Conservation (phyloP, 2,888 invertebrate species). For the Xestia rhomboidea region DNA sequence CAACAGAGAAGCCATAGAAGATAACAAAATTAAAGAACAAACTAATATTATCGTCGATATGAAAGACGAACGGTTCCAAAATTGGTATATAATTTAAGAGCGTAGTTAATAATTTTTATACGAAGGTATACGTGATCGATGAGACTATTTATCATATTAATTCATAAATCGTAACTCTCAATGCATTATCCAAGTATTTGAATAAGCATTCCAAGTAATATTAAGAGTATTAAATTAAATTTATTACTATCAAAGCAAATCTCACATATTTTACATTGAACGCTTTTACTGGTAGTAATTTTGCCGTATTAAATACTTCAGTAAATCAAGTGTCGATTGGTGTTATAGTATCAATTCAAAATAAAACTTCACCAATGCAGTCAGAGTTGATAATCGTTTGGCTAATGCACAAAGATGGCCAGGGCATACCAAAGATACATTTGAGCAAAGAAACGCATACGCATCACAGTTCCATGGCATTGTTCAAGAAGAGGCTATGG, state of each 20-base stretch:
- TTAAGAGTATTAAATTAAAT: slow-evolving; percentile 41
- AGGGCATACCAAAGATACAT: slow-evolving; percentile 32
- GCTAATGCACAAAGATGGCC: background rate
- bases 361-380: background rate
- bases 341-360: background rate
- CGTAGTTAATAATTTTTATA: background rate
- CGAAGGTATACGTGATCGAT: slow-evolving; percentile 12
- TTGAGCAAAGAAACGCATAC: slow-evolving; percentile 28
- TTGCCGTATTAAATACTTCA: slow-evolving; percentile 32
- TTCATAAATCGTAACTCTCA: slow-evolving; percentile 32
- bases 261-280: slow-evolving; percentile 46
- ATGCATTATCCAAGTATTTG: slow-evolving; percentile 33
- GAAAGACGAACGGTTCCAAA: background rate
- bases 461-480: slow-evolving; percentile 55
- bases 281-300: slow-evolving; percentile 18
- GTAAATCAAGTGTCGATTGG: slow-evolving; percentile 43
- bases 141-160: slow-evolving; percentile 9
- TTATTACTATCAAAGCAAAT: slow-evolving; percentile 41
- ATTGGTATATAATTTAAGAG: slow-evolving; percentile 8
- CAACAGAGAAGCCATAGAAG: background rate
- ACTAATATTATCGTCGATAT: background rate
- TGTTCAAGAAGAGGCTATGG: slow-evolving; percentile 74
- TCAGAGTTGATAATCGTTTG: slow-evolving; percentile 33
- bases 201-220: slow-evolving; percentile 38
- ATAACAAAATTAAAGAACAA: background rate